These are phyloP conservation scores for Pipistrellus pipistrellus DNA, from an alignment of 2,797 vertebrate species.

Conservation along the genomic window DNA sequence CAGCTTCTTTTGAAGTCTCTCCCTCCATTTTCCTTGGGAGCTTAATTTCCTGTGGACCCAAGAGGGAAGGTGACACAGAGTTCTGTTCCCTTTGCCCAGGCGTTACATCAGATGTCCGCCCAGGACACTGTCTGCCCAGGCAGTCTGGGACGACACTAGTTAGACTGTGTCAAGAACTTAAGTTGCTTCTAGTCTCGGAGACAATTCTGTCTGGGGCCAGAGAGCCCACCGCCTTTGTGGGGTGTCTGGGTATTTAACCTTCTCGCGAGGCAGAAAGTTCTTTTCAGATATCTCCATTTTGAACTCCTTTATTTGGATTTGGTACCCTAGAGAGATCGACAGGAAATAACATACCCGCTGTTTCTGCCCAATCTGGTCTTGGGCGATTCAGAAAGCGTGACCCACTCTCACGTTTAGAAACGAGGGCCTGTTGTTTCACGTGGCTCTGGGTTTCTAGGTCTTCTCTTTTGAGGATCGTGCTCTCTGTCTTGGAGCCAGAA, in stretches of 20 bases:
- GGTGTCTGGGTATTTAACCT: not conserved
- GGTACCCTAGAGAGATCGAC: not conserved
- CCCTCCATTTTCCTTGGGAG: conserved; percentile 10
- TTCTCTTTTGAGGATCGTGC: conserved; percentile 68
- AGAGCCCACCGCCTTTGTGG: not conserved
- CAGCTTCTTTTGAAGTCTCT: not conserved
- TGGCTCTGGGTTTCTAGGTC: conserved; percentile 67
- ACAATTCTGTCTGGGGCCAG: not conserved
- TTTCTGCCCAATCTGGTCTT: not conserved
- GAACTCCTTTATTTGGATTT: not conserved
- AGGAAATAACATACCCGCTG: conserved; percentile 5
- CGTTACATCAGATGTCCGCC: not conserved
- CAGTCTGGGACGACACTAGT: not conserved
- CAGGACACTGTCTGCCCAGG: not conserved
- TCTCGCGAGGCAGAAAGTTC: conserved; percentile 7
- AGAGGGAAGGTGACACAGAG: not conserved
- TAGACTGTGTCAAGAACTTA: not conserved
- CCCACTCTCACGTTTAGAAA: not conserved
- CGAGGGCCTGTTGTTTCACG: not conserved
- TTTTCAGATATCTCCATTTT: not conserved
- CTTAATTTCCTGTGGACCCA: conserved; percentile 17
- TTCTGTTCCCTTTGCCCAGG: conserved; percentile 9
- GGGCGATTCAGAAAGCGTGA: conserved; percentile 38
- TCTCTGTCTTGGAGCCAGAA: conserved; percentile 66
- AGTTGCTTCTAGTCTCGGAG: not conserved